These are phyloP conservation scores for Loxodonta africana DNA, from an alignment of 2,113 vertebrate genomes.

Conservation along the genomic window DNA sequence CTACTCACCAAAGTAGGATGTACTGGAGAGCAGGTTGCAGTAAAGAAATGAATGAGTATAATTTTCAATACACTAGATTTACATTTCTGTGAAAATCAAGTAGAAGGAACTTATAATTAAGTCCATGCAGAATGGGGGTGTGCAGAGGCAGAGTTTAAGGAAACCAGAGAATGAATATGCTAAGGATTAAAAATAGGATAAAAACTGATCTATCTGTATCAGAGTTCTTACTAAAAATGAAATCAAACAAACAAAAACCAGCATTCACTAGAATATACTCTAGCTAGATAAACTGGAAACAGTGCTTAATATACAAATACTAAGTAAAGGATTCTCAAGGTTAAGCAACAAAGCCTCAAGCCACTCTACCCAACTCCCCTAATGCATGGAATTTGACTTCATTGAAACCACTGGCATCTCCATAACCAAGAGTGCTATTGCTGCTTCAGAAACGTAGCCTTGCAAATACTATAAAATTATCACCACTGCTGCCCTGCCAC, in stretches of 20 bases:
- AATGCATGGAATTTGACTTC: not conserved
- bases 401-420: not conserved
- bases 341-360: not conserved
- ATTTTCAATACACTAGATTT: not conserved
- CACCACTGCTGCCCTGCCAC: not conserved
- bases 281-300: not conserved
- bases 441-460: not conserved
- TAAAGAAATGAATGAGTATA: not conserved
- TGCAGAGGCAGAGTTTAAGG: not conserved
- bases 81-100: not conserved
- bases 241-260: not conserved
- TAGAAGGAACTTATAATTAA: not conserved
- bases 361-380: not conserved
- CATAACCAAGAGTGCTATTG: not conserved
- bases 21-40: not conserved
- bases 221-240: not conserved
- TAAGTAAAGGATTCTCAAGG: not conserved
- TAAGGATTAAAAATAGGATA: not conserved
- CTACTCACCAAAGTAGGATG: not conserved
- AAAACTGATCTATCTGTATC: not conserved
- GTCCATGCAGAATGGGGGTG: not conserved
- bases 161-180: not conserved
- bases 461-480: not conserved
- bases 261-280: not conserved
- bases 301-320: not conserved